Evolutionary conservation across 1,140 invertebrate species (phyloP), one percentile per base, ranked within the genome.

Genomic region (Rhyacophila brunnea): DNA sequence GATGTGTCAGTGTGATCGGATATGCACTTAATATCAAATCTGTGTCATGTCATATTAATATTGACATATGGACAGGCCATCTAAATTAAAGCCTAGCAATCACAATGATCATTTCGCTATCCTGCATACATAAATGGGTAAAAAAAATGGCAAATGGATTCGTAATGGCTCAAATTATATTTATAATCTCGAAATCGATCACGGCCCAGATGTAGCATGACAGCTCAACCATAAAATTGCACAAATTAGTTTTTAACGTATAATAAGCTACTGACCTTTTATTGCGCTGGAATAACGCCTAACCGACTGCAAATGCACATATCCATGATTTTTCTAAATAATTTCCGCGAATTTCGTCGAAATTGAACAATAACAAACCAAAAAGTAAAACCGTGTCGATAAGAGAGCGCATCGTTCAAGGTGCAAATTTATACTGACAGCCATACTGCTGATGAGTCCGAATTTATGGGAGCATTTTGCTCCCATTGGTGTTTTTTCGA

Each of bases 341-440:
- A 47, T 38, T 52, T 47, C 11, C 10, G 19, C 13, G 9, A 6
- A 48, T 59, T 59, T 53, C 52, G 45, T 43, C 52, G 46, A 20
- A 19, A 35, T 34, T 52, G 46, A 48, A 59, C 49, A 47, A 59
- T 53, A 59, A 59, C 57, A 52, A 59, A 52, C 43, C 35, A 53
- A 52, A 48, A 44, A 47, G 23, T 38, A 57, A 40, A 49, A 47
- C 46, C 43, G 46, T 58, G 49, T 43, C 55, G 55, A 58, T 85
- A 85, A 87, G 87, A 87, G 85, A 88, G 85, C 83, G 82, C 87
- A 88, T 88, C 80, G 79, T 86, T 78, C 80, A 83, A 85, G 80
- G 80, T 83, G 87, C 86, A 89, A 86, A 89, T 90, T 87, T 90
- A 90, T 90, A 90, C 87, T 90, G 87, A 87, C 87, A 88, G 87